Percentiles rank a stretch among this genome's conserved stretches.
These are phyloP conservation scores for Potamilus streckersoni DNA, from an alignment of 1,140 invertebrate genomes.

Conservation along the genomic window DNA sequence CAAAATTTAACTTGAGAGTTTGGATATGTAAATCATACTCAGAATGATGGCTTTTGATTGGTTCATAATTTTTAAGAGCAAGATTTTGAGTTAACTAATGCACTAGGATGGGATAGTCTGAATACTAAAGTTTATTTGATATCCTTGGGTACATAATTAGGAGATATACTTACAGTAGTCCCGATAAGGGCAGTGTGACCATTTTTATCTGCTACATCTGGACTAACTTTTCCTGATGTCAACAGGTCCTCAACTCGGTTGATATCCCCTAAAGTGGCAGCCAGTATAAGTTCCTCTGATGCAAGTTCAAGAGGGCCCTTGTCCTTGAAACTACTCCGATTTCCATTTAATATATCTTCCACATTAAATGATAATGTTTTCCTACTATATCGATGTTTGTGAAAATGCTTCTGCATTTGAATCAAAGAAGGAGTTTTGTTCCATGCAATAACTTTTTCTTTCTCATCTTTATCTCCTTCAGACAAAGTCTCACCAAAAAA, in stretches of 20 bases:
- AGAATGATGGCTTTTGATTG: too few relatives aligned
- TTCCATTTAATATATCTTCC: constrained; percentile 50
- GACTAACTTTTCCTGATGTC: constrained; percentile 52
- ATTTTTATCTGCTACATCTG: constrained; percentile 61
- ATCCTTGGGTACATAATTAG: too few relatives aligned
- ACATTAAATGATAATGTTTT: constrained; percentile 49
- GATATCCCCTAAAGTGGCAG: constrained; percentile 50
- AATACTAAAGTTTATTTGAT: too few relatives aligned
- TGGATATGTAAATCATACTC: too few relatives aligned
- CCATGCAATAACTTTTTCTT: constrained; percentile 45
- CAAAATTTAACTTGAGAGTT: too few relatives aligned
- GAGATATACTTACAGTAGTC: constrained; percentile 53
- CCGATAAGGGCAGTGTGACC: constrained; percentile 62
- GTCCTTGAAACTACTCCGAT: constrained; percentile 45
- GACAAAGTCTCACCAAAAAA: constrained; percentile 48
- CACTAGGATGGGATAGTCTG: too few relatives aligned
- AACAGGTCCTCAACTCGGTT: constrained; percentile 54
- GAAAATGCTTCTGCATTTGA: constrained; percentile 59
- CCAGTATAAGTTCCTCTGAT: constrained; percentile 56
- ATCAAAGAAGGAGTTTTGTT: constrained; percentile 61
- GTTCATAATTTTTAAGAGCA: too few relatives aligned
- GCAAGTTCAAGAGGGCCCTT: constrained; percentile 57
- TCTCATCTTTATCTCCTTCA: constrained; percentile 20
- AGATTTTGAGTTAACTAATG: too few relatives aligned
- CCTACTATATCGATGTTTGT: constrained; percentile 41